These are phyloP conservation scores for Brenthis ino DNA, from an alignment of 2,888 invertebrate species.

Conservation along the genomic window DNA sequence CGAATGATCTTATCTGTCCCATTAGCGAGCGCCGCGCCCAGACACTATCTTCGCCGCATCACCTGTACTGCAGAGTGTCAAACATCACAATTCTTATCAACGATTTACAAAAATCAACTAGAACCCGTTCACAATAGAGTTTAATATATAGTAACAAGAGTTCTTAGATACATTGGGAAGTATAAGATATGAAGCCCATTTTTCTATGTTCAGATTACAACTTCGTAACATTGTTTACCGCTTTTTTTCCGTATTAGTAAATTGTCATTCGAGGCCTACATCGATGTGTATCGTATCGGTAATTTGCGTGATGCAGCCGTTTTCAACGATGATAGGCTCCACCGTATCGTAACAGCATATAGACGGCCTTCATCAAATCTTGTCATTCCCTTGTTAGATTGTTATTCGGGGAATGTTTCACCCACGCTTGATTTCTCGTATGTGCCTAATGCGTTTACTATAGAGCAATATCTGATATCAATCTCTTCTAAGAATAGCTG, in stretches of 20 bases:
- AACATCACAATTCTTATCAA: slow-evolving; percentile 50
- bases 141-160: slow-evolving; percentile 41
- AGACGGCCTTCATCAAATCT: slow-evolving; percentile 53
- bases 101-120: slow-evolving; percentile 42
- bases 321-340: slow-evolving; percentile 67
- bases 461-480: slow-evolving; percentile 64
- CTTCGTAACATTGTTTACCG: slow-evolving; percentile 55
- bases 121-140: slow-evolving; percentile 39
- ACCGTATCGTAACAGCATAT: slow-evolving; percentile 40
- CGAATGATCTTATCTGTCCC: slow-evolving; percentile 74
- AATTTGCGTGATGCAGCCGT: slow-evolving; percentile 76
- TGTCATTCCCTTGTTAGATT: slow-evolving; percentile 64
- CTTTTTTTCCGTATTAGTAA: slow-evolving; percentile 61
- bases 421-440: slow-evolving; percentile 54
- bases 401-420: slow-evolving; percentile 64
- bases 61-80: slow-evolving; percentile 51
- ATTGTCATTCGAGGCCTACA: slow-evolving; percentile 53
- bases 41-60: slow-evolving; percentile 69
- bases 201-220: slow-evolving; percentile 54
- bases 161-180: slow-evolving; percentile 27
- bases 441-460: slow-evolving; percentile 72
- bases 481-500: slow-evolving; percentile 53
- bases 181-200: slow-evolving; percentile 51
- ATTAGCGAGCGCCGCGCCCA: slow-evolving; percentile 77
- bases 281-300: slow-evolving; percentile 56